Evolutionary conservation across 2,797 vertebrate species (phyloP), one percentile per base, ranked within the genome.

Genomic region (Loris lydekkerianus): DNA sequence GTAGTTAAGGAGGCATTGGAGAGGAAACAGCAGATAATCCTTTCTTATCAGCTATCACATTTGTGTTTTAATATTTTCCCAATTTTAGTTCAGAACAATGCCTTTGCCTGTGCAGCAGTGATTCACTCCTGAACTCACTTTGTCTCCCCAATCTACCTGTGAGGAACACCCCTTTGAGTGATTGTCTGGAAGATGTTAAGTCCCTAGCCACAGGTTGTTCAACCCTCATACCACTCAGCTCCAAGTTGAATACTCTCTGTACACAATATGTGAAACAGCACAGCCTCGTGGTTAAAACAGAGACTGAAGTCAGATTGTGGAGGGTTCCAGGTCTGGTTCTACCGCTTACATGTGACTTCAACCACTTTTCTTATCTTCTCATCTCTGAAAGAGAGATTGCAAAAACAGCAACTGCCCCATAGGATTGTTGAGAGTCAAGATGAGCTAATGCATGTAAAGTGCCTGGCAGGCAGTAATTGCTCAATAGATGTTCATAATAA

Each of bases 301-400:
- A 31, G 63, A 69, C 78, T 58, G 25, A 86, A 56, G n/a, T 58
- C 84, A 91, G 56, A 80, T 31, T 0, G 14, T 14, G 31, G 75
- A 91, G 77, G 58, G 29, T 31, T 53, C 56, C 23, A 13, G 29
- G 58, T 83, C 96, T 90, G 58, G 84, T 82, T 94, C 96, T 40
- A 56, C 56, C 2, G 7, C 90, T 78, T 23, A 14, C 0, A 0
- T 18, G 0, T 56, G 90, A 92, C 43, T 67, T 61, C 49, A 76
- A 13, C 46, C 20, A 58, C 82, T 8, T 87, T 82, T 60, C 49
- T 83, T 56, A 56, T 84, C 81, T 60, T 92, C 63, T 72, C 20
- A 9, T 69, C 81, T 93, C 58, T 61, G 29, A 69, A 13, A 23
- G n/a, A 43, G 40, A 78, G 56, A 67, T 81, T 63, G n/a, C 31